Evolutionary conservation across 64 coral and sea anemone genomes (phyloP).

Genomic region (Anthopleura sola): DNA sequence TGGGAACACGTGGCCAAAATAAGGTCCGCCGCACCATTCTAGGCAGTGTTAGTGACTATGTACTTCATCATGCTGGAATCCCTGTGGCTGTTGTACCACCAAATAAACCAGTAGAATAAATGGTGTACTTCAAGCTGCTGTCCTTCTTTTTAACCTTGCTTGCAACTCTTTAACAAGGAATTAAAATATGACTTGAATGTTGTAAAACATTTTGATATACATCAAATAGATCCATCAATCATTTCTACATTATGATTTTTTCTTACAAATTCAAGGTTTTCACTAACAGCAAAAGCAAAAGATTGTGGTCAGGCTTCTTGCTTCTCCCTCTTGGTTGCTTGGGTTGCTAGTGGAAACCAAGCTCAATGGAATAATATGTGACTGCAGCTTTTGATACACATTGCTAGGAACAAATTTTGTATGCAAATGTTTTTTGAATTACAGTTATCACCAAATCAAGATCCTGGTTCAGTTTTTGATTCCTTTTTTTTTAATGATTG

Average conservation of each 20-base stretch:
- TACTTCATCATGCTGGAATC: slow-evolving; percentile 7
- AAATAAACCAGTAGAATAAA: not conserved
- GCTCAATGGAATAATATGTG: not conserved
- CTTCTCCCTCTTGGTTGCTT: not conserved
- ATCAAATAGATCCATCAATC: not conserved
- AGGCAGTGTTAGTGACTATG: slow-evolving; percentile 14
- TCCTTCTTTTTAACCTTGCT: not conserved
- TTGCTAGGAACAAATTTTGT: not conserved
- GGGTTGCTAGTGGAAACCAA: not conserved
- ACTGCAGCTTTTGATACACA: not conserved
- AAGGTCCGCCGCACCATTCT: slow-evolving; percentile 8
- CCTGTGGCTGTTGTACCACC: slow-evolving; percentile 16
- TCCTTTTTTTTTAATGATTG: no score
- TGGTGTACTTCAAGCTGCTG: not conserved
- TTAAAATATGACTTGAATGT: not conserved
- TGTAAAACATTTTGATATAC: slow-evolving; percentile 2
- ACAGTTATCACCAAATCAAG: not conserved
- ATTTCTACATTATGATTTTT: not conserved
- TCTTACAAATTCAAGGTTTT: not conserved
- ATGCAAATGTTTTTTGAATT: not conserved
- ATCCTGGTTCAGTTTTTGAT: no score
- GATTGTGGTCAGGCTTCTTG: not conserved
- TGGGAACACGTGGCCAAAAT: slow-evolving; percentile 11
- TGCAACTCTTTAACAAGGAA: not conserved
- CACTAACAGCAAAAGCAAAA: not conserved